Evolutionary conservation across 2,113 vertebrate genomes (phyloP).

Genomic region (Hippocampus guttulatus): DNA sequence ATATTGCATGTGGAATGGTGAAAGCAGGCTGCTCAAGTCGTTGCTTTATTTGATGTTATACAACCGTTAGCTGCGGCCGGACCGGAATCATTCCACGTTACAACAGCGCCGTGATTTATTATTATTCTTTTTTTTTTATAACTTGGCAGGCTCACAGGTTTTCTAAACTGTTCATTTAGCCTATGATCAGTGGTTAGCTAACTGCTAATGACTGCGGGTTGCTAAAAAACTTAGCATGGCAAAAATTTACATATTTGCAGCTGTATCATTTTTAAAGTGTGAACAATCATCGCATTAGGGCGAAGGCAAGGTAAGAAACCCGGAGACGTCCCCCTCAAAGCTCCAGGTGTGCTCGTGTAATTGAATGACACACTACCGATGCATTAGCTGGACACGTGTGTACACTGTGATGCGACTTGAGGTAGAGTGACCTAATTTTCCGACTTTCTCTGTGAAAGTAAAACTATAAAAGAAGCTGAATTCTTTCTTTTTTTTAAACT

Average conservation of each 20-base stretch:
- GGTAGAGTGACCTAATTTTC: too few species aligned
- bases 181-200: background rate
- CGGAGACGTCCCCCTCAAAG: background rate
- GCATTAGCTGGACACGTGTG: too few species aligned
- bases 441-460: too few species aligned
- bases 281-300: too few species aligned
- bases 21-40: conserved; percentile 13
- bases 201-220: background rate
- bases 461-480: too few species aligned
- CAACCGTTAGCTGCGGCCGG: background rate
- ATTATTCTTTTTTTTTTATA: too few species aligned
- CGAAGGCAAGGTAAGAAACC: background rate
- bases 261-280: too few species aligned
- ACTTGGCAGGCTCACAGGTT: background rate
- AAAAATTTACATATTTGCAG: background rate
- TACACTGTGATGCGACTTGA: too few species aligned
- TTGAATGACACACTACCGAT: background rate
- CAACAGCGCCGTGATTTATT: too few species aligned
- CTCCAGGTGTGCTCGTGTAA: background rate
- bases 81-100: too few species aligned
- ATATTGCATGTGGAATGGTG: conserved; percentile 34
- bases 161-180: background rate
- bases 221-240: background rate
- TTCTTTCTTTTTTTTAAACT: too few species aligned
- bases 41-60: background rate